Evolutionary conservation across 2,888 invertebrate genomes (phyloP), one percentile per base, ranked within the genome.

Genomic region (Tricholauxania praeusta): DNA sequence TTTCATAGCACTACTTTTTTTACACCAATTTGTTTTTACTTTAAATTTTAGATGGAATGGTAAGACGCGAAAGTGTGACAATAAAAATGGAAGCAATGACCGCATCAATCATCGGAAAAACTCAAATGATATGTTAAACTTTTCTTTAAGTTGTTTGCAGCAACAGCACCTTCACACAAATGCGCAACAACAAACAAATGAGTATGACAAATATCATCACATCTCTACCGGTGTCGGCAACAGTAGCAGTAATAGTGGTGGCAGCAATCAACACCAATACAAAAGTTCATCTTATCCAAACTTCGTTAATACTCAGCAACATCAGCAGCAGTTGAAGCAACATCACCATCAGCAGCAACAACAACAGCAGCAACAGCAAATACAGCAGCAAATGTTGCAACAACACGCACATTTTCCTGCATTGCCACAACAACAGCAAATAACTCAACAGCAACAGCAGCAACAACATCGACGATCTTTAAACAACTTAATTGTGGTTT

Each of bases 211-310:
- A 72, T 81, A 78, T 72, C 75, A 80, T 51, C 81, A 81, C 22
- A 63, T 69, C 57, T 73, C 51, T 60, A 74, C 72, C 64, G 68
- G 72, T 74, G 78, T 49, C 70, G 74, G 53, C 55, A 76, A 15
- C 78, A 77, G 63, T 74, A 74, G 51, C 63, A 72, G 59, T 7
- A 62, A 52, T 57, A 76, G 60, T 47, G 73, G 51, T 72, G 73
- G 53, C 73, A 72, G 64, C 28, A 73, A 70, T 70, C 52, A 48
- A n/a, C 70, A 70, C n/a, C 85, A 85, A 72, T 84, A 85, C 74
- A 87, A 87, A 78, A 86, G 85, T 76, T 84, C 86, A 60, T 85
- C 87, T 15, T 87, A 86, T 79, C 86, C 87, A 59, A 87, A 80
- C 78, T 86, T 86, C 72, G 81, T 83, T 73, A 83, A 78, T 71